phyloP scores from a whole-genome alignment of 2,797 vertebrate species.

The Phaenicophaeus curvirostris region DNA sequence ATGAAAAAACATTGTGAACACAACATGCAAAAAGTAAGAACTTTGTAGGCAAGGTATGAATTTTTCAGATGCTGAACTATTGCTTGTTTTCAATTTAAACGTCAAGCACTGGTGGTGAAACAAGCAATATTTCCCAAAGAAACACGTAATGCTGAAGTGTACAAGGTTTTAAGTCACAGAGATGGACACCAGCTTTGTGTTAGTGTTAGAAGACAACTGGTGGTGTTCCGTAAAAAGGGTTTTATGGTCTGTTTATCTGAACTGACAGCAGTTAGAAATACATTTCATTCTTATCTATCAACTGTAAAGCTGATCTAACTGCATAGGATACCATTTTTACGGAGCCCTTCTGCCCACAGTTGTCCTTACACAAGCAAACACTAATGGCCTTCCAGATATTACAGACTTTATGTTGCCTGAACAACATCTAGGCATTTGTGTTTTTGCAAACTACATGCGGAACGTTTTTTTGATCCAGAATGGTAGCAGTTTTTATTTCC shows the following conservation, averaged over 20 bases:
- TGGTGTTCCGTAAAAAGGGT: neutral
- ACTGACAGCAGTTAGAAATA: neutral
- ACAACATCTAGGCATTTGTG: neutral
- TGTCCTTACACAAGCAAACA: neutral
- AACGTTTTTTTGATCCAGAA: neutral
- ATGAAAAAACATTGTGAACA: neutral
- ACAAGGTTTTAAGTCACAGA: neutral
- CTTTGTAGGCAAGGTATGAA: neutral
- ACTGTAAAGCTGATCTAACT: neutral
- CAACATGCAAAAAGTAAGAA: neutral
- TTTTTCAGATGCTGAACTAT: neutral
- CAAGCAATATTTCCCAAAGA: neutral
- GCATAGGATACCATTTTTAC: neutral
- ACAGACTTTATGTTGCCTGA: neutral
- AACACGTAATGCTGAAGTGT: neutral
- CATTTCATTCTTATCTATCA: neutral
- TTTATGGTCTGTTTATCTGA: neutral
- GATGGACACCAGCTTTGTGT: neutral
- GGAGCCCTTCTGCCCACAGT: neutral
- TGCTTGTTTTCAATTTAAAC: neutral
- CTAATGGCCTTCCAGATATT: neutral
- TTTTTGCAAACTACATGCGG: neutral
- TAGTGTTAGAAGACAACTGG: neutral
- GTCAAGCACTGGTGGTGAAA: neutral
- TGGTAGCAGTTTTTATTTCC: neutral